Evolutionary conservation across 2,888 invertebrate genomes (phyloP).

Genomic region (Leucophora obtusa): DNA sequence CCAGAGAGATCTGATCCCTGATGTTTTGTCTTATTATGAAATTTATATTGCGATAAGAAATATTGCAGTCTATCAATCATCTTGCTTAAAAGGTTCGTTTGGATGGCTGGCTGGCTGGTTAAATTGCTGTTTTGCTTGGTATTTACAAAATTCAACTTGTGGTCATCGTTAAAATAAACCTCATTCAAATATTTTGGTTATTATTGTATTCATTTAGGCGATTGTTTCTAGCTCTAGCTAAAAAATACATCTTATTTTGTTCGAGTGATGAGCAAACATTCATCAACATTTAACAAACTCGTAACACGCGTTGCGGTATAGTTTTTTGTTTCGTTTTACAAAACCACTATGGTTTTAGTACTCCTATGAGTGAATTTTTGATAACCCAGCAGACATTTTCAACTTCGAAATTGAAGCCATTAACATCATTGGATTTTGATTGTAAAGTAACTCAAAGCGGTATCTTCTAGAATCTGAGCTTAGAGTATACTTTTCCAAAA

Average conservation of each 20-base stretch:
- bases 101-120: background rate
- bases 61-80: slow-evolving; percentile 67
- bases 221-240: slow-evolving; percentile 8
- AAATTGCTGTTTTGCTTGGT: background rate
- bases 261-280: slow-evolving; percentile 33
- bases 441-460: no score
- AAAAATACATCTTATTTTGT: background rate
- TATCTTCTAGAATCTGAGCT: no score
- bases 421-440: no score
- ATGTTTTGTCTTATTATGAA: slow-evolving; percentile 26
- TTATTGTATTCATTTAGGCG: slow-evolving; percentile 14
- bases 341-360: background rate
- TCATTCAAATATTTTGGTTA: slow-evolving; percentile 14
- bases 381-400: background rate
- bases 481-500: no score
- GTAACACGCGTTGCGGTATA: slow-evolving; percentile 38
- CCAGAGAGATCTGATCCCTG: slow-evolving; percentile 1
- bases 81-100: slow-evolving; percentile 53
- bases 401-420: no score
- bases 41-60: slow-evolving; percentile 64
- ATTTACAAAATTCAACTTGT: slow-evolving; percentile 2
- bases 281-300: slow-evolving; percentile 58
- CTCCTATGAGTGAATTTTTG: background rate
- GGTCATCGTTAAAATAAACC: background rate
- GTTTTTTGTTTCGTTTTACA: slow-evolving; percentile 40